Evolutionary conservation across 2,888 invertebrate species (phyloP), one percentile per base, ranked within the genome.

Genomic region (Minunthozetes semirufus): DNA sequence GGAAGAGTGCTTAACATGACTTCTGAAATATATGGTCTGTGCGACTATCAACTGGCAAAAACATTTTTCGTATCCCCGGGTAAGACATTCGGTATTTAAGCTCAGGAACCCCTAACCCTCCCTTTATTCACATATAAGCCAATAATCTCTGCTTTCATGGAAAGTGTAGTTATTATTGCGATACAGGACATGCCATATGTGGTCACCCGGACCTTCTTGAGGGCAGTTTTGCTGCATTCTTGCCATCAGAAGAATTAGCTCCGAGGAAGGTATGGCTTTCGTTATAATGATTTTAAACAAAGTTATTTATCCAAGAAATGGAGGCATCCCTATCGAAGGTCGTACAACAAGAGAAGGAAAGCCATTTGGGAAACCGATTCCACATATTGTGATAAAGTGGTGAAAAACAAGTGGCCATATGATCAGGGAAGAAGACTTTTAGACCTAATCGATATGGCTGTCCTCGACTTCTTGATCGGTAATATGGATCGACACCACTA

Each of bases 401-500:
- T 98, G 68, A 89, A 90, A 78, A 89, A 90, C 78, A 90, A 92
- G 75, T 89, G 92, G 0, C 97, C 96, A 0, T 97, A 96, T 82
- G 91, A 93, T 82, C 89, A 90, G 77, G 96, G 96, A 8, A 87
- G 96, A 74, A 87, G 96, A 68, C 86, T 99, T 66, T 87, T 94
- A 77, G 98, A 99, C 83, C 85, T 99, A 72, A 93, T 98, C 88
- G 99, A 99, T 83, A 92, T 98, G 92, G 88, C 94, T 29, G 88
- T 98, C 59, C 90, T 95, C 81, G 99, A 99, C 85, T 99, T 98
- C 84, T 88, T 99, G 63, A 15, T 80, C 84, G 85, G 86, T 29
- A 99, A 99, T 83, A 96, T 98, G 94, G 99, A 99, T 84, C 87
- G 99, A 42, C 98, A 99, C 86, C 98, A 99, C 84, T 98, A 97